Evolutionary conservation across 2,888 invertebrate genomes (phyloP).

Genomic region (Eristalis intricaria): DNA sequence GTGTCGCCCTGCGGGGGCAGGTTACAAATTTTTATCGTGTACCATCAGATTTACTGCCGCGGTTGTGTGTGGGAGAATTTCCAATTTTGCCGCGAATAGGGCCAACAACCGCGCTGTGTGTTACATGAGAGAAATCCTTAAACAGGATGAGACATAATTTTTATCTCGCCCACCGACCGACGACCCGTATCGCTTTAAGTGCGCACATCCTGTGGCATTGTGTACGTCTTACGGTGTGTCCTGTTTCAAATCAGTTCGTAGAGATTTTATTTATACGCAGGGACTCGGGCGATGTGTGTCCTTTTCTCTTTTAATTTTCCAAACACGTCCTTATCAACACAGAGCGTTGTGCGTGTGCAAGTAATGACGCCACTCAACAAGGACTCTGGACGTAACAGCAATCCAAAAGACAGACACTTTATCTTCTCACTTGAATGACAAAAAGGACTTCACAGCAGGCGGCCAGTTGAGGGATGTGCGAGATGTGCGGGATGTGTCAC

Average conservation of each 20-base stretch:
- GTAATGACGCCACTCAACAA: background rate
- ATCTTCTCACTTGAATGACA: background rate
- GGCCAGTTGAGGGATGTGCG: too few species aligned
- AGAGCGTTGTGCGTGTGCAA: background rate
- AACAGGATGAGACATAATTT: conserved; percentile 46
- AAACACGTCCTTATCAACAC: conserved; percentile 55
- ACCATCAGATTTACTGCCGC: conserved; percentile 58
- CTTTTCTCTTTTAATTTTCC: conserved; percentile 62
- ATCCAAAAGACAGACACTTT: too few species aligned
- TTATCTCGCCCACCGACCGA: conserved; percentile 29
- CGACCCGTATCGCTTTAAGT: background rate
- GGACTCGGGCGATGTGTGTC: background rate
- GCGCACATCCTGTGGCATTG: background rate
- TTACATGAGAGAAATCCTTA: conserved; percentile 39
- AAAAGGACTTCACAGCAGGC: background rate
- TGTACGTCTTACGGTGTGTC: background rate
- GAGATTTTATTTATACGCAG: too few species aligned
- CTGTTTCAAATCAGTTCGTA: background rate
- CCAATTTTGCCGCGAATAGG: conserved; percentile 30
- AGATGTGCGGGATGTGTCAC: background rate
- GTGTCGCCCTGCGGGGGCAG: too few species aligned
- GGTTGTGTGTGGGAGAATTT: conserved; percentile 9
- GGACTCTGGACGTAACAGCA: background rate
- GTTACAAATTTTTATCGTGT: conserved; percentile 54
- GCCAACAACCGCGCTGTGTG: background rate